Base-by-base conservation (phyloP, 2,113 vertebrate genomes). In the Sminthopsis crassicaudata region DNA sequence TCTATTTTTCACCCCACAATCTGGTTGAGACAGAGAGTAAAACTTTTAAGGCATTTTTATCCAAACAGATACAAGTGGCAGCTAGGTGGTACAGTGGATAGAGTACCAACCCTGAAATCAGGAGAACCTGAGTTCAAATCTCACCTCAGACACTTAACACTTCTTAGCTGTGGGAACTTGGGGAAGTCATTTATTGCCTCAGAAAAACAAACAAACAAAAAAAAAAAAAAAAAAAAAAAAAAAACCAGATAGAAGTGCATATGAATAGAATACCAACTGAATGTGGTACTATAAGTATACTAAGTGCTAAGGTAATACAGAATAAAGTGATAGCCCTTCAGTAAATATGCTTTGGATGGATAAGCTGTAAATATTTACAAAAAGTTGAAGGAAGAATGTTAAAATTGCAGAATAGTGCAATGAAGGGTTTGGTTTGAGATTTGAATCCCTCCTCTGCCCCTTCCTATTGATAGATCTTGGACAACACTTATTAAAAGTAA, bases 31-130 rank as follows among this genome's bases (percentile, higher is more conserved):
- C 2, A 46, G 36, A 94, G 90, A 96, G 24, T 7, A 55, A 27
- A 53, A 16, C 23, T 36, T 22, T 89, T 57, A 95, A 91, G 1
- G 24, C 95, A 7, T 54, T 95, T 95, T 96, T 92, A 12, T 30
- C 53, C 92, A 90, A 57, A 30, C 25, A 27, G 22, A 84, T 14
- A 91, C 14, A 48, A 48, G 48, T 48, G 48, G 48, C 48, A 48
- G 48, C 48, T 48, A 48, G 48, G 48, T 48, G 48, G 5, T 5
- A 0, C 48, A 7, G 48, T 48, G 48, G 48, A 48, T 48, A 48
- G 48, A 48, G 6, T 7, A 48, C 48, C 48, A 48, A 7, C 48
- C 48, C 48, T 48, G 48, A 48, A 48, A 7, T 48, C 48, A 48
- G 6, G 48, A 48, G 48, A 7, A 48, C 48, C 48, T 7, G 48